Base-by-base conservation (phyloP, 2,113 vertebrate species). In the Artemisiospiza belli region DNA sequence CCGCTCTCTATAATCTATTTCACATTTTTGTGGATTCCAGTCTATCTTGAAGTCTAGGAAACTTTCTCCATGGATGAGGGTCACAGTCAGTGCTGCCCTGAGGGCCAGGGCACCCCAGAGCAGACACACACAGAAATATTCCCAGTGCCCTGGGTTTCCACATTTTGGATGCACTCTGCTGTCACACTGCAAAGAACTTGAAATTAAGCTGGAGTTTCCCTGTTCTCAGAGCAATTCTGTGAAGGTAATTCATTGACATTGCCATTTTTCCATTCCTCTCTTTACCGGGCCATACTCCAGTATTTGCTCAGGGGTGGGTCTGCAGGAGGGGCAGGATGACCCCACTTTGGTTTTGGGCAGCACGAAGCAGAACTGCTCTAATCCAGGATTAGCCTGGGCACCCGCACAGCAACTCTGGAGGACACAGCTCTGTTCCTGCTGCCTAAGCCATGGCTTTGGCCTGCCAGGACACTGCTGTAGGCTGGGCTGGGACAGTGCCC, bases 181-280 rank as follows among this genome's bases (percentile, higher is more conserved):
- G 20, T 66, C n/a, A 24, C 1, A 8, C 23, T 4, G 0, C 61
- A 33, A 41, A 39, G 28, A 75, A 21, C 11, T 28, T 5, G 0
- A 39, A 35, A 10, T 25, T 6, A 33, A 62, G 25, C 22, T 57
- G 27, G 63, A 59, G 27, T n/a, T 73, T 35, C 49, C 37, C 37
- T 24, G 12, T 37, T 58, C 27, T 33, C 43, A 33, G 35, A 37
- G 30, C 25, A 87, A 11, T 18, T 68, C 35, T n/a, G 8, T 79
- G 43, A 47, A 67, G 33, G 2, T 2, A 37, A 49, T 7, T 22
- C 17, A 35, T 2, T 44, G 31, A 49, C 62, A 33, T 17, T 55
- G 52, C 21, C 33, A 17, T 49, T 91, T 80, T 55, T 0, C 41
- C 44, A 23, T 28, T 10, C 18, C 8, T 61, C 46, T 59, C 24